Base-by-base conservation (phyloP, 1,140 invertebrate species). In the Conus betulinus region DNA sequence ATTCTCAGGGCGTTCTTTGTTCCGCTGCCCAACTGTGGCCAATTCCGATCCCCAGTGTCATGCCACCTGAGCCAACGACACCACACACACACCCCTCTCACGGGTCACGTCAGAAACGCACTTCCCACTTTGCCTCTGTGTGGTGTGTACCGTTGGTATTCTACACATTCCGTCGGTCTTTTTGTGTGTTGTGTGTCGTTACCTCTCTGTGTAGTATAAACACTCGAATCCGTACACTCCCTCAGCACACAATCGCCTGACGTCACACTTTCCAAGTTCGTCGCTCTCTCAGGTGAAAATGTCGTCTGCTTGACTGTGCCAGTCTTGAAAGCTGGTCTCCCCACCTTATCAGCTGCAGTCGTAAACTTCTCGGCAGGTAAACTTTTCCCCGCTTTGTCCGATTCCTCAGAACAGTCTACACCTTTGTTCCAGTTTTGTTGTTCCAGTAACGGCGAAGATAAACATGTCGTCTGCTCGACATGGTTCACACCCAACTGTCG, bases 271-370 rank as follows among this genome's bases (percentile, higher is more conserved):
- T 78, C 25, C 15, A 20, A 39, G 4, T 5, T 25, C 20, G 20
- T 53, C 15, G 39, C 5, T 3, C 7, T 23, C 79, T 7, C 27
- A 81, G 76, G 76, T 78, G 25, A 78, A 78, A 81, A 23, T 81
- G 79, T 81, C 79, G 79, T 81, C 79, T 81, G 79, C 79, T 81
- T 53, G 13, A 13, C 39, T 51, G 79, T 81, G 27, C 51, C 79
- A 23, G 27, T 81, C 25, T 27, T 6, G 4, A 78, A 78, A 78
- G 25, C 6, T 11, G 20, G 1, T 39, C 76, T n/a, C 39, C 11
- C 20, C 4, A 1, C n/a, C 7, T 23, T n/a, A 17, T 74, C n/a
- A 8, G 8, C n/a, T 20, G 7, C 71, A n/a, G n/a, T 25, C 71
- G 23, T 8, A 23, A 76, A 23, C 23, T 51, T 27, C 4, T 27